Conservation (phyloP, 2,113 vertebrate species). For the Pteropus alecto region DNA sequence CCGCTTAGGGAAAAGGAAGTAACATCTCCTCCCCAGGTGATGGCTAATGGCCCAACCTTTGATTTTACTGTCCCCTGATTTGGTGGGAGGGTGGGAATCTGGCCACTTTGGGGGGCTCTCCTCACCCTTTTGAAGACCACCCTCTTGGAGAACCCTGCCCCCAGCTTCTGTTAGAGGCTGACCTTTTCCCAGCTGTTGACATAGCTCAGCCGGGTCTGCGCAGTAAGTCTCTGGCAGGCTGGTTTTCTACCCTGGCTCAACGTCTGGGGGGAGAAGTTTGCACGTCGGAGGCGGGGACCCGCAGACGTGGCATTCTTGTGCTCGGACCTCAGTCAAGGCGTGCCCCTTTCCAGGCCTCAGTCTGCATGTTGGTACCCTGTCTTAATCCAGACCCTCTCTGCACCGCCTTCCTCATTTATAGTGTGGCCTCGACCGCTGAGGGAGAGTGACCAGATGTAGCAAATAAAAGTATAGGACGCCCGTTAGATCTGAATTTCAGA, state of each 20-base stretch:
- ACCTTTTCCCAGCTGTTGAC: neutral
- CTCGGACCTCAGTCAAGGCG: neutral
- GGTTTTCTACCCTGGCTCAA: neutral
- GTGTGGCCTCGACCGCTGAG: neutral
- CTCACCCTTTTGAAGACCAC: neutral
- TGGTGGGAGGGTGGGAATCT: neutral
- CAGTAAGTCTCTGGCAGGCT: neutral
- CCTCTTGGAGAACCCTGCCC: neutral
- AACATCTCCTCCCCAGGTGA: neutral
- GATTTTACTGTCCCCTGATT: neutral
- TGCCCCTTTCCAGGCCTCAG: neutral
- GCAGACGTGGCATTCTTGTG: neutral
- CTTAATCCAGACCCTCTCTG: neutral
- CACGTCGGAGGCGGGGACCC: neutral
- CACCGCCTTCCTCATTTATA: neutral
- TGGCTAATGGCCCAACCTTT: neutral
- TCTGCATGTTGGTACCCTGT: neutral
- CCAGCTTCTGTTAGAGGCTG: neutral
- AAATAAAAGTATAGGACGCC: neutral
- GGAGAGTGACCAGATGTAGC: neutral
- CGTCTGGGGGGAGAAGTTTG: neutral
- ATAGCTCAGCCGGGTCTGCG: neutral
- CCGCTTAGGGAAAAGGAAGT: neutral
- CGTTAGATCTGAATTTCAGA: neutral
- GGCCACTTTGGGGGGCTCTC: neutral